Percentiles rank a stretch among this genome's conserved stretches.
These are phyloP conservation scores for Calameuta idolon DNA, from an alignment of 2,888 invertebrate genomes.

Conservation along the genomic window DNA sequence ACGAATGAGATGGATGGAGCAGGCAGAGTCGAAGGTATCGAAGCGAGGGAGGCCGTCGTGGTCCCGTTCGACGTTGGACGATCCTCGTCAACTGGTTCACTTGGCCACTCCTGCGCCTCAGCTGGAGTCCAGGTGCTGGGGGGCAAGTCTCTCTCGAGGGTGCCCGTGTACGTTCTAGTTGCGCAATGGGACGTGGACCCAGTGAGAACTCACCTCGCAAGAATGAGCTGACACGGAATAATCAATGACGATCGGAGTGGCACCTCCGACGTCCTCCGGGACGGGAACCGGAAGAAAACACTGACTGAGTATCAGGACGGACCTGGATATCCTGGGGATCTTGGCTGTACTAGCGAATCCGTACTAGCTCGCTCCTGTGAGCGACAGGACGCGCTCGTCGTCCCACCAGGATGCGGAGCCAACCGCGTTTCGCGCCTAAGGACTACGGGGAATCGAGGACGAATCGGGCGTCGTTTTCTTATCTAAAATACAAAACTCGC, in stretches of 20 bases:
- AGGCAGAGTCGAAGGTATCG: background rate
- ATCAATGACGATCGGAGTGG: background rate
- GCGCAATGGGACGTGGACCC: slow-evolving; percentile 3
- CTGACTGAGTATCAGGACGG: slow-evolving; percentile 15
- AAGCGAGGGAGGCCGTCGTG: background rate
- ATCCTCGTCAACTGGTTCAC: slow-evolving; percentile 44
- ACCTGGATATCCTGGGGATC: slow-evolving; percentile 10
- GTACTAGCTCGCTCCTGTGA: background rate
- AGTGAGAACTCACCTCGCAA: background rate
- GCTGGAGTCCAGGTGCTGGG: slow-evolving; percentile 28
- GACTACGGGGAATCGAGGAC: background rate
- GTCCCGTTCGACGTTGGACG: background rate
- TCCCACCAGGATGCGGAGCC: background rate
- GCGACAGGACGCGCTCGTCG: background rate
- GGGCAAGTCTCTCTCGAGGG: background rate
- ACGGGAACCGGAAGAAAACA: slow-evolving; percentile 15
- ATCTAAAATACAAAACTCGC: background rate
- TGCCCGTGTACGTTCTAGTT: slow-evolving; percentile 9
- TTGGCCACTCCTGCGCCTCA: slow-evolving; percentile 53
- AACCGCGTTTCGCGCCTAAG: background rate
- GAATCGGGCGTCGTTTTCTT: background rate
- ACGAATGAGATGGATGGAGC: slow-evolving; percentile 25
- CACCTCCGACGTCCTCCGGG: background rate
- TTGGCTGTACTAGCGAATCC: background rate
- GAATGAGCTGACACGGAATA: background rate